Evolutionary conservation across 2,113 vertebrate genomes (phyloP).

Genomic region (Perognathus longimembris): DNA sequence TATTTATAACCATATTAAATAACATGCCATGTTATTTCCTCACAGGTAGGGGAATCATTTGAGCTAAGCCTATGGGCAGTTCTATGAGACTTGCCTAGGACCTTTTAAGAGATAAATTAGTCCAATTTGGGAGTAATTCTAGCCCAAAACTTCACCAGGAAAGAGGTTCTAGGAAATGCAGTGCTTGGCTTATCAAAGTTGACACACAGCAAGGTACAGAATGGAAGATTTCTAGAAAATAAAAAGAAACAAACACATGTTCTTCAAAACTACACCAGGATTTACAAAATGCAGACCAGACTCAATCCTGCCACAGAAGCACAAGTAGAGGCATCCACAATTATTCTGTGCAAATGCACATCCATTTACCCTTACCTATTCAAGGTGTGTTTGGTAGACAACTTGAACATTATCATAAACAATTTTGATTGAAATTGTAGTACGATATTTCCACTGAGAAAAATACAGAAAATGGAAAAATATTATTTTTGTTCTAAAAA

Average conservation of each 20-base stretch:
- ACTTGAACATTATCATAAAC: not conserved
- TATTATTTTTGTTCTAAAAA: slow-evolving; percentile 54
- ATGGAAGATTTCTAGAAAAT: not conserved
- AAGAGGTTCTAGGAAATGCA: not conserved
- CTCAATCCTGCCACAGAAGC: not conserved
- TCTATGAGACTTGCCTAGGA: not conserved
- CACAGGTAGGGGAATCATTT: no score
- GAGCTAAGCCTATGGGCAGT: no score
- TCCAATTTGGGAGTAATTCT: not conserved
- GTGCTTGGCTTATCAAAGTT: not conserved
- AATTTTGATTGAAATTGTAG: not conserved
- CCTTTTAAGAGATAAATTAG: not conserved
- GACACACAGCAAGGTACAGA: not conserved
- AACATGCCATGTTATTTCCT: no score
- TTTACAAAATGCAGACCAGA: not conserved
- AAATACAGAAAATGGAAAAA: slow-evolving; percentile 68
- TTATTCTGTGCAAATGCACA: not conserved
- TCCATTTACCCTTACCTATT: not conserved
- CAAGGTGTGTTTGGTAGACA: not conserved
- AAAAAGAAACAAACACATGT: not conserved
- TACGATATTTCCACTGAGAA: slow-evolving; percentile 64
- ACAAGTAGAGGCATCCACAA: not conserved
- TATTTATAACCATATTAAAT: no score
- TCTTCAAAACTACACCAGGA: no score
- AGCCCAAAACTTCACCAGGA: not conserved